These are phyloP conservation scores for Pseudochromis fuscus DNA, from an alignment of 2,797 vertebrate genomes.

Conservation along the genomic window DNA sequence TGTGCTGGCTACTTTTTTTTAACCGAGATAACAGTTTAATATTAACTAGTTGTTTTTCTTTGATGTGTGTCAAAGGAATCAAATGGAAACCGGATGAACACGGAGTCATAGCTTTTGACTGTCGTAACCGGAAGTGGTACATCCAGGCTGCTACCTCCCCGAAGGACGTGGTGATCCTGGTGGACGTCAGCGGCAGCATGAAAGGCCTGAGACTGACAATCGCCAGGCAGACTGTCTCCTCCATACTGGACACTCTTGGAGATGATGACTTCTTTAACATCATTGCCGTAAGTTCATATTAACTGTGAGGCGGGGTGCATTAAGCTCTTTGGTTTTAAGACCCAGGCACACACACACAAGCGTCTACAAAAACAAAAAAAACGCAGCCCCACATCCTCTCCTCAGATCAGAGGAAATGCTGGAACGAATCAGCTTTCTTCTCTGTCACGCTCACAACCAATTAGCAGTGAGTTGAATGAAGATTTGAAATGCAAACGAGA, in stretches of 20 bases:
- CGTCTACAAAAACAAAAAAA: slow-evolving; percentile 1
- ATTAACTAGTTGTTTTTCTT: background rate
- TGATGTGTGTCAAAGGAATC: slow-evolving; percentile 86
- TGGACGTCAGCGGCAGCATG: slow-evolving; percentile 98
- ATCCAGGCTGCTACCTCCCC: slow-evolving; percentile 99
- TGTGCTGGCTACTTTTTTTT: background rate
- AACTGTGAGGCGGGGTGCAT: slow-evolving; percentile 9
- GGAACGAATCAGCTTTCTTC: slow-evolving; percentile 71
- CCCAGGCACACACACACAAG: slow-evolving; percentile 19
- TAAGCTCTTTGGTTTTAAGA: slow-evolving; percentile 5
- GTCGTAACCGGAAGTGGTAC: slow-evolving; percentile 98
- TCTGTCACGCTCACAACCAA: slow-evolving; percentile 76
- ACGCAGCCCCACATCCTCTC: slow-evolving; percentile 22
- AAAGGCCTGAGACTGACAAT: slow-evolving; percentile 97
- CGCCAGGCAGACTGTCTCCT: slow-evolving; percentile 96
- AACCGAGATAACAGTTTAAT: slow-evolving; percentile 1
- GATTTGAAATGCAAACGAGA: slow-evolving; percentile 81
- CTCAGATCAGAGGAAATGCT: slow-evolving; percentile 66
- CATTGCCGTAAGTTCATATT: slow-evolving; percentile 90
- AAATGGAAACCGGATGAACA: slow-evolving; percentile 98
- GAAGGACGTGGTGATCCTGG: slow-evolving; percentile 96
- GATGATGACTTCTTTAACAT: slow-evolving; percentile 99
- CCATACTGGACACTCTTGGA: slow-evolving; percentile 97
- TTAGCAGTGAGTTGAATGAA: slow-evolving; percentile 77
- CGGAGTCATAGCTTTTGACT: slow-evolving; percentile 98